Conservation (phyloP, 1,140 invertebrate genomes). For the Oncopeltus fasciatus region DNA sequence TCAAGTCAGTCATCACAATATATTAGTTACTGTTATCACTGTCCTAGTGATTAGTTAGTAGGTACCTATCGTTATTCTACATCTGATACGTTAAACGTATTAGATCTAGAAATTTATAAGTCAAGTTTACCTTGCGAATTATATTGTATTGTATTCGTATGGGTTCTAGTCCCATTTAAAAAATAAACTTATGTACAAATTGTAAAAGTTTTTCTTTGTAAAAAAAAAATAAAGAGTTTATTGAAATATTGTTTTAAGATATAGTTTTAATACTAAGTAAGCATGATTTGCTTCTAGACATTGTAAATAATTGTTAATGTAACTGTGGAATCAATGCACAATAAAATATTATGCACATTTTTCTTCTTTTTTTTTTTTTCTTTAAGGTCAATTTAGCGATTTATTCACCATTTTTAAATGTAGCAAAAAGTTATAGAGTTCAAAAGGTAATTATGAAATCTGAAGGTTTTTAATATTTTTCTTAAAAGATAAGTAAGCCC, state of each 20-base stretch:
- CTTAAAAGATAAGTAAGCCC: too few relatives aligned
- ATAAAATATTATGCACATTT: background rate
- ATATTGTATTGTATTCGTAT: background rate
- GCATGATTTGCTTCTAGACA: background rate
- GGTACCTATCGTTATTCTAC: background rate
- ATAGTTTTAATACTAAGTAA: background rate
- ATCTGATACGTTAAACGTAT: background rate
- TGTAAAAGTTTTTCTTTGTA: background rate
- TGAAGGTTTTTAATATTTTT: too few relatives aligned
- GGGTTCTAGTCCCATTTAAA: slow-evolving; percentile 1
- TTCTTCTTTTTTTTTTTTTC: background rate
- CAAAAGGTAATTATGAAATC: too few relatives aligned
- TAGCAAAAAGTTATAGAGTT: too few relatives aligned
- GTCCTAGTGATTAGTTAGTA: too few relatives aligned
- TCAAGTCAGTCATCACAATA: background rate
- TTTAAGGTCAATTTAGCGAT: too few relatives aligned
- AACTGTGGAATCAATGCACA: background rate
- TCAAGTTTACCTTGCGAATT: background rate
- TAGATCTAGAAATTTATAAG: background rate
- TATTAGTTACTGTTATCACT: background rate
- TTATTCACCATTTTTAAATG: too few relatives aligned
- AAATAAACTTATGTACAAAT: slow-evolving; percentile 1
- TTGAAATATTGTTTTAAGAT: background rate
- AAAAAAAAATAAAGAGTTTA: background rate
- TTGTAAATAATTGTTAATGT: slow-evolving; percentile 4